Conservation (phyloP, 2,888 invertebrate genomes). For the Rhagonycha lutea region DNA sequence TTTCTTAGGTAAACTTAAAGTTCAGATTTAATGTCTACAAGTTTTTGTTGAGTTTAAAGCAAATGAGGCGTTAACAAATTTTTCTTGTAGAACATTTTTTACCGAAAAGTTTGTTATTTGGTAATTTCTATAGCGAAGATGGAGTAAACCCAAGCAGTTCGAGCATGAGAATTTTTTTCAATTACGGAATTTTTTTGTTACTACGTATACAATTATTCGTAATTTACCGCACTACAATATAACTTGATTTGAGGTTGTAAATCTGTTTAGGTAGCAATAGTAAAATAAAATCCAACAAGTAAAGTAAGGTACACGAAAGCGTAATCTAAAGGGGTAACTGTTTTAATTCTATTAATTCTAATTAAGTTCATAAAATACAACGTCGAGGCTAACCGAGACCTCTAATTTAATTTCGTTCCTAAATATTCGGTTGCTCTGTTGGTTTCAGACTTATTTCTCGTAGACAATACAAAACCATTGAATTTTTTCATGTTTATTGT, state of each 20-base stretch:
- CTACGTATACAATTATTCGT: neutral
- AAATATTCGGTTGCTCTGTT: neutral
- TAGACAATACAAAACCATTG: neutral
- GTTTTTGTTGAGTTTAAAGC: neutral
- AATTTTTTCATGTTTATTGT: neutral
- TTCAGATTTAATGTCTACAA: neutral
- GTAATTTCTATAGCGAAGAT: too few species aligned
- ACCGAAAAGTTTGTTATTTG: neutral
- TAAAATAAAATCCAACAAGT: neutral
- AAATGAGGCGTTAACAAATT: neutral
- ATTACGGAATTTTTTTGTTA: neutral
- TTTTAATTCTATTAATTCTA: slow-evolving; percentile 17
- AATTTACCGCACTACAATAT: neutral
- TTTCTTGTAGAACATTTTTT: neutral
- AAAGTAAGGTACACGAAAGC: neutral
- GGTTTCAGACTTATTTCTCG: neutral
- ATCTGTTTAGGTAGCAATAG: neutral
- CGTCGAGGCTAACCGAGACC: slow-evolving; percentile 8
- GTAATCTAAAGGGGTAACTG: neutral
- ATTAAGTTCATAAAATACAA: slow-evolving; percentile 13
- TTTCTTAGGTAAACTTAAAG: neutral
- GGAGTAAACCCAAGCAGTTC: too few species aligned
- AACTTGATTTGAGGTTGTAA: neutral
- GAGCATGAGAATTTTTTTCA: neutral
- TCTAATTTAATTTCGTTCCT: slow-evolving; percentile 16